A percentile compares a stretch with the other conserved stretches of the same genome.
phyloP scores from a whole-genome alignment of 2,888 invertebrate genomes.

The Epistrophe eligans region DNA sequence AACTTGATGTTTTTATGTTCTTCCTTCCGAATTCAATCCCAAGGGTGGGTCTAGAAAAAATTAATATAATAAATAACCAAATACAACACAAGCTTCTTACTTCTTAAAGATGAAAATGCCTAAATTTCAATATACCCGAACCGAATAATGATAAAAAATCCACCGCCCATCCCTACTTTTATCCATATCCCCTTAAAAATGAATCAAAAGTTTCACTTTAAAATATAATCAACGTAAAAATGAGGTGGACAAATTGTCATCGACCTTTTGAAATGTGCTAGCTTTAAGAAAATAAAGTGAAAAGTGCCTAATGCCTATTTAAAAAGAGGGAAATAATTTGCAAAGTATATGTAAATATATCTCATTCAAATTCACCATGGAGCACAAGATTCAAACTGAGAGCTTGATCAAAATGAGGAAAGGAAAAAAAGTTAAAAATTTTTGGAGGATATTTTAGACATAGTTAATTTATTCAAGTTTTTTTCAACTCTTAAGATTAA shows the following conservation, averaged over 20 bases:
- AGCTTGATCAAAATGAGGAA: not conserved
- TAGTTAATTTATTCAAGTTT: too few relatives aligned
- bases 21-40: not conserved
- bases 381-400: not conserved
- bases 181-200: not conserved
- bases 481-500: too few relatives aligned
- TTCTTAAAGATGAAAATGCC: not conserved
- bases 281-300: not conserved
- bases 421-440: too few relatives aligned
- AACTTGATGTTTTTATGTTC: not conserved
- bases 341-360: not conserved
- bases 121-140: not conserved
- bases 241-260: not conserved
- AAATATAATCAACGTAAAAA: not conserved
- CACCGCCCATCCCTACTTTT: not conserved
- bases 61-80: not conserved
- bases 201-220: not conserved
- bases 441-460: too few relatives aligned
- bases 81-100: not conserved
- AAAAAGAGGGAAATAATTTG: not conserved
- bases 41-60: not conserved
- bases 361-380: not conserved
- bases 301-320: not conserved
- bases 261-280: not conserved
- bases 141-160: not conserved